phyloP scores from a whole-genome alignment of 92 coral and sea anemone genomes.

The Phenganax subtilis region DNA sequence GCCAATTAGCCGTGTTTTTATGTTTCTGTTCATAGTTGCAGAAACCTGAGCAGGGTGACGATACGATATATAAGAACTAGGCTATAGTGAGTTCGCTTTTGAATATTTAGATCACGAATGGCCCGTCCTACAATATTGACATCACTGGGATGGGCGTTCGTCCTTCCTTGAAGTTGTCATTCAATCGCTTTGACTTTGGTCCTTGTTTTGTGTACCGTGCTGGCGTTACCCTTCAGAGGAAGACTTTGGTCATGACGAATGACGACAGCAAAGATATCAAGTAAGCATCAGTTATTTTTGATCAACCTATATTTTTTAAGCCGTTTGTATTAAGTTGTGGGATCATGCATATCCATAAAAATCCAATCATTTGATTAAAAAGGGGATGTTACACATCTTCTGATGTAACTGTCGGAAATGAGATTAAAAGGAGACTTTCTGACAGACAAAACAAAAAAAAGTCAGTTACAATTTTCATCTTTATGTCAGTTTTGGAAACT shows the following conservation, averaged over 20 bases:
- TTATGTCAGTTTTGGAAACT: too few species aligned
- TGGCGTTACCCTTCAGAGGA: slow-evolving; percentile 76
- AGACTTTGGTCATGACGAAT: slow-evolving; percentile 71
- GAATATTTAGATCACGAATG: slow-evolving; percentile 71
- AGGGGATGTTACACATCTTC: too few species aligned
- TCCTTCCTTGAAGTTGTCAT: slow-evolving; percentile 82
- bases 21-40: too few species aligned
- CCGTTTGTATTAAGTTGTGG: background rate
- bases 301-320: background rate
- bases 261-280: slow-evolving; percentile 87
- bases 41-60: too few species aligned
- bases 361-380: too few species aligned
- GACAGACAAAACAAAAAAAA: too few species aligned
- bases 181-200: slow-evolving; percentile 83
- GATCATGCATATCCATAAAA: too few species aligned
- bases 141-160: slow-evolving; percentile 88
- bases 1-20: too few species aligned
- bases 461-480: too few species aligned
- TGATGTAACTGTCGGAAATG: too few species aligned
- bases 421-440: too few species aligned
- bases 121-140: slow-evolving; percentile 78
- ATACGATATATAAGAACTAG: too few species aligned
- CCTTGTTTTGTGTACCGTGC: slow-evolving; percentile 98
- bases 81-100: background rate
- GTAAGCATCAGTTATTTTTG: slow-evolving; percentile 31